Conservation (phyloP, 1,140 invertebrate species). For the Sycophila sp. region DNA sequence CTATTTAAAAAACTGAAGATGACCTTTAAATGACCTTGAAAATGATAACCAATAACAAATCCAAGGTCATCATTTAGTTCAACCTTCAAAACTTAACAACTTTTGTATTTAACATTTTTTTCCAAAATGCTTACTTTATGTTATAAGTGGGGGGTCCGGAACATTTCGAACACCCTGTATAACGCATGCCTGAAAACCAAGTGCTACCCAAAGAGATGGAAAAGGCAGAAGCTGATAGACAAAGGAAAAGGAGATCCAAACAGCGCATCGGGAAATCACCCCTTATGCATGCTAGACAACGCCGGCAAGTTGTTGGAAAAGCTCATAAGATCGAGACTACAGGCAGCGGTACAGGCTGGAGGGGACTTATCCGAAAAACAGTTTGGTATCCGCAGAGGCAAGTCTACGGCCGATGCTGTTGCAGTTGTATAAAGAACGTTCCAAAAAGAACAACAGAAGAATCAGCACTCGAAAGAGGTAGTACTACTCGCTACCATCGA, state of each 20-base stretch:
- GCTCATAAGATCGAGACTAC: constrained; percentile 43
- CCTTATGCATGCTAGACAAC: constrained; percentile 48
- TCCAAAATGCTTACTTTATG: too few relatives aligned
- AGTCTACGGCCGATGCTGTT: constrained; percentile 55
- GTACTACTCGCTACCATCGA: constrained; percentile 35
- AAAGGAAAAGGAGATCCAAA: constrained; percentile 34
- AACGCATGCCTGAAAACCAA: constrained; percentile 34
- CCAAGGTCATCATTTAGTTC: too few relatives aligned
- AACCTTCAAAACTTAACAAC: too few relatives aligned
- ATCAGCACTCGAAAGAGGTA: constrained; percentile 7
- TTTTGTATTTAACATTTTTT: too few relatives aligned
- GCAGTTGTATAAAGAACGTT: constrained; percentile 16
- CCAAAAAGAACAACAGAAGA: constrained; percentile 3
- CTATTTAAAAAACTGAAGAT: too few relatives aligned
- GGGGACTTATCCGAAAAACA: constrained; percentile 45
- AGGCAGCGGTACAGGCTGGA: constrained; percentile 30
- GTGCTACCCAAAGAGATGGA: constrained; percentile 34
- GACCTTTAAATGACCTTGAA: too few relatives aligned
- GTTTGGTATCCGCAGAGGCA: constrained; percentile 48
- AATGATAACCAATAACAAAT: too few relatives aligned
- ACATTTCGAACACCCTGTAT: too few relatives aligned
- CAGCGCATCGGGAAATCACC: not conserved
- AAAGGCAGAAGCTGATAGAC: constrained; percentile 10
- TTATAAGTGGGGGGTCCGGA: too few relatives aligned
- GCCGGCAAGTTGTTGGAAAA: constrained; percentile 56